Percentiles rank a stretch among this genome's conserved stretches.
These are phyloP conservation scores for Stenodera caucasica DNA, from an alignment of 2,888 invertebrate species.

Conservation along the genomic window DNA sequence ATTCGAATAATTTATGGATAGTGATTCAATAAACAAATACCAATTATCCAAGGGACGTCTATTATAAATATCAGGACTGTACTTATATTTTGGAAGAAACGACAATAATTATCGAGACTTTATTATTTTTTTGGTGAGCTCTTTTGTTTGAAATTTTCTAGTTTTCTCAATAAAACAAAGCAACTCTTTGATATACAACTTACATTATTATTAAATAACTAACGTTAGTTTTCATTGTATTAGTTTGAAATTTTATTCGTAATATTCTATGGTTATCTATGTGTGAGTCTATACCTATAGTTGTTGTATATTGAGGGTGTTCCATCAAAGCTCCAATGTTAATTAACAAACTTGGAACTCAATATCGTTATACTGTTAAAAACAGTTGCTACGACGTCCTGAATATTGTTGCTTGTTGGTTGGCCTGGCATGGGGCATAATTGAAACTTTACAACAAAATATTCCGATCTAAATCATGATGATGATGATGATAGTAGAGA, in stretches of 20 bases:
- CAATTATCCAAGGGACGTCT: constrained; percentile 13
- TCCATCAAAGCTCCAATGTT: constrained; percentile 26
- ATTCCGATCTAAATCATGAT: constrained; percentile 21
- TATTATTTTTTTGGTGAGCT: too few relatives aligned
- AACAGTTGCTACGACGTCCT: constrained; percentile 20
- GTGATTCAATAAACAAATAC: constrained; percentile 14
- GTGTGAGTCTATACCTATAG: neutral
- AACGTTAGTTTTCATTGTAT: constrained; percentile 24
- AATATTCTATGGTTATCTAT: neutral
- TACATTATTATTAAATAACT: constrained; percentile 20
- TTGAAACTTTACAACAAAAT: constrained; percentile 27
- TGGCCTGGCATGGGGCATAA: constrained; percentile 16
- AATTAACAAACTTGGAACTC: constrained; percentile 29
- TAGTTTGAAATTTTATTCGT: constrained; percentile 7
- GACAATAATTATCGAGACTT: too few relatives aligned
- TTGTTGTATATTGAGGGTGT: constrained; percentile 16
- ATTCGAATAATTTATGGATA: constrained; percentile 15
- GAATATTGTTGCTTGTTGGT: constrained; percentile 7
- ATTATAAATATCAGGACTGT: constrained; percentile 11
- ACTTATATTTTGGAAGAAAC: too few relatives aligned
- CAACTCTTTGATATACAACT: constrained; percentile 21
- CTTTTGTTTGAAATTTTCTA: neutral
- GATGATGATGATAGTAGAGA: neutral
- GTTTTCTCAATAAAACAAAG: constrained; percentile 15
- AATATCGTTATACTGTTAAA: constrained; percentile 23